Evolutionary conservation across 2,888 invertebrate genomes (phyloP), one percentile per base, ranked within the genome.

Genomic region (Maniola hyperantus): DNA sequence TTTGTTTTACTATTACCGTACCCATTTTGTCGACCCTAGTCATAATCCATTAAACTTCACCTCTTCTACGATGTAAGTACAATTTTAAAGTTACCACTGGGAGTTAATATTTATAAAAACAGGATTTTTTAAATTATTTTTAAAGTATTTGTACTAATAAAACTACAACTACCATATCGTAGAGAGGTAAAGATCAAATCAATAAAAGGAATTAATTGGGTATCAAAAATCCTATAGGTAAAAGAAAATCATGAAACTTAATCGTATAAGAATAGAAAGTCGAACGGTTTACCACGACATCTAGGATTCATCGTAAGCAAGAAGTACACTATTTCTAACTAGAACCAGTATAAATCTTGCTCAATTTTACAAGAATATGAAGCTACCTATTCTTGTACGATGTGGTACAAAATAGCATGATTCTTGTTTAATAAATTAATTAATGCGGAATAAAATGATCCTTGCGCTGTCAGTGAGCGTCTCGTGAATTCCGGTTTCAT

Each of bases 1-100:
- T 79, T 86, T 87, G 66, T 83, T 83, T 84, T 82, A 82, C 81
- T 86, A 87, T 86, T 86, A 18, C 85, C 85, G 85, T 83, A 39
- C 87, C 82, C 87, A 85, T 76, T 81, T 77, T 77, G 82, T 83
- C 83, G 42, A 77, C 78, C 74, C 72, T 71, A 67, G 63, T 65
- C 66, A 55, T 20, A 62, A 62, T 57, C 66, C 71, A n/a, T 69
- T 63, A 66, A 26, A 65, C 33, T 46, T 18, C 55, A 18, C 54
- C 66, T 57, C 13, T 18, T 44, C 62, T 57, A 58, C 62, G 51
- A 66, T 42, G 50, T 62, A 55, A 63, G 63, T 63, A 63, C 55
- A 39, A 50, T 58, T 53, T 51, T 59, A 65, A 42, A 61, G 13
- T 65, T 65, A 65, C 15, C 51, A 63, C 63, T 48, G 60, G 36